phyloP scores from a whole-genome alignment of 35 echinoderm and acorn worm species.

The Nesometra sesokonis region DNA sequence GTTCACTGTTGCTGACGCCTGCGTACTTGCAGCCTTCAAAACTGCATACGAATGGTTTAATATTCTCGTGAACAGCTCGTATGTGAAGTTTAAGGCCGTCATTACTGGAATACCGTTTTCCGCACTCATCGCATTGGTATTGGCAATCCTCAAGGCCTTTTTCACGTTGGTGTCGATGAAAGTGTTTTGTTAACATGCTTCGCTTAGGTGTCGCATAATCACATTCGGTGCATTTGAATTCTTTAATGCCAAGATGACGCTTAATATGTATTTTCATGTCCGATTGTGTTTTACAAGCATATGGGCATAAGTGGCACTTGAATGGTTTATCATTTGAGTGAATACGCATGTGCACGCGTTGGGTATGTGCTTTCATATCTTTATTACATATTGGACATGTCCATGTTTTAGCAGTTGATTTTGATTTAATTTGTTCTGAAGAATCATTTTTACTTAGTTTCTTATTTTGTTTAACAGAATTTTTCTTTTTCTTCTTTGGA shows the following conservation, averaged over 20 bases:
- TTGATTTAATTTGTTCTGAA: not conserved
- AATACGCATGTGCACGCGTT: constrained; percentile 40
- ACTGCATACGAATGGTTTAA: constrained; percentile 32
- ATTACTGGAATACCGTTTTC: constrained; percentile 34
- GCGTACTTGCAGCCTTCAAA: constrained; percentile 62
- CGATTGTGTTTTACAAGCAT: constrained; percentile 24
- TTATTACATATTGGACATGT: not conserved
- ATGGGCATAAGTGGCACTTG: constrained; percentile 55
- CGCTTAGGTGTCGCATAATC: constrained; percentile 38
- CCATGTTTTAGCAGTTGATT: not conserved
- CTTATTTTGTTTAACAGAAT: not conserved
- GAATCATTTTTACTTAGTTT: not conserved
- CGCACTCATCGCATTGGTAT: constrained; percentile 49
- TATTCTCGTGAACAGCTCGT: constrained; percentile 43
- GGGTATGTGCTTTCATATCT: not conserved
- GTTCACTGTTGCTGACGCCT: constrained; percentile 34
- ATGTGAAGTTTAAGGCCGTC: constrained; percentile 50
- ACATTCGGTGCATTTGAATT: constrained; percentile 63
- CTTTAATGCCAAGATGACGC: constrained; percentile 76
- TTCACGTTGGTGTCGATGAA: constrained; percentile 40
- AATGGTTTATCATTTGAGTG: constrained; percentile 59
- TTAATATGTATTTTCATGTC: constrained; percentile 72
- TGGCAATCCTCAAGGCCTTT: constrained; percentile 7
- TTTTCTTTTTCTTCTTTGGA: not conserved
- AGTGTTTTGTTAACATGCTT: constrained; percentile 43